Base-by-base conservation (phyloP, 2,888 invertebrate genomes). In the Meteorus colon region DNA sequence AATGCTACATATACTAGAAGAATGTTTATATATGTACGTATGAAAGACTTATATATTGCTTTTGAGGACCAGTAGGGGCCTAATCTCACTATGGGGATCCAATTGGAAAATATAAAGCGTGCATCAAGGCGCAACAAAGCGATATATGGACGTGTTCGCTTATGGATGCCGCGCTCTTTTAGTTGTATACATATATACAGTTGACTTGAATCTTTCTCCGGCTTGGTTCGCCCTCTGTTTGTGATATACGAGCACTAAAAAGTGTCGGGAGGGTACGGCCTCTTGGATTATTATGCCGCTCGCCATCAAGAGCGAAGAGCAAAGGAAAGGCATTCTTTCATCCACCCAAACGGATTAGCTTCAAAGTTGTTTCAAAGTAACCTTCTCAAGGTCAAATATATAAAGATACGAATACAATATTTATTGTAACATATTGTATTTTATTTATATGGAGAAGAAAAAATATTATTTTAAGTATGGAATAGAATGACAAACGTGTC, bases 241-340 rank as follows among this genome's bases (percentile, higher is more conserved):
- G 79, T 84, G 84, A 84, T 84, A 85, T 84, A 84, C 81, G 84
- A 80, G 80, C 83, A 82, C 79, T 84, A 85, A 84, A 85, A 83
- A 83, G 80, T 82, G 81, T 84, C 81, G 81, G 80, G 80, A 78
- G 79, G 79, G 77, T 79, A 78, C 79, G 75, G 73, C 78, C 71
- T 78, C 75, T 62, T 34, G 69, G 75, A 75, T 75, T 75, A 75
- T 75, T 75, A 76, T 73, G 76, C 73, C 76, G 76, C 69, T 76
- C 51, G 51, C 68, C 73, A 73, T 76, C 72, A 76, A 76, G 72
- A 65, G 19, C 65, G 66, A 29, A 66, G 31, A 45, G 59, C 55
- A 45, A 29, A 19, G n/a, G n/a, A 37, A 73, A 41, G 41, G 59
- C 73, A 68, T 66, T 69, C 48, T 66, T 68, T 27, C 59, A 55